Evolutionary conservation across 1,140 invertebrate species (phyloP).

Genomic region (Zaprionus ornatus): DNA sequence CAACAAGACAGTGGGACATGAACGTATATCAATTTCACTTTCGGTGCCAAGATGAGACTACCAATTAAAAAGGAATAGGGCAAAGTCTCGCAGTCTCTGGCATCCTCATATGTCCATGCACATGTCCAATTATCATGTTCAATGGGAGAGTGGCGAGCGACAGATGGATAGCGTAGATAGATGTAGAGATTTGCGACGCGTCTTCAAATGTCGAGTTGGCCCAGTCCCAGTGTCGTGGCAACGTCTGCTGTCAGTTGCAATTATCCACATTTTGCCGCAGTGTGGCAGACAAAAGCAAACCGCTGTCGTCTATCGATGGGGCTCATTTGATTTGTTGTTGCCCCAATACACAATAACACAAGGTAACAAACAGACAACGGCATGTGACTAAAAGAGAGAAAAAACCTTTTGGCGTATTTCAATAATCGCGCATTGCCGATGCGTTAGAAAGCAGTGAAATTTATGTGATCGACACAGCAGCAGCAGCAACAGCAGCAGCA

Average conservation of each 20-base stretch:
- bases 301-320: slow-evolving; percentile 32
- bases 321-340: slow-evolving; percentile 6
- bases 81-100: slow-evolving; percentile 31
- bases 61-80: slow-evolving; percentile 74
- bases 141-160: slow-evolving; percentile 70
- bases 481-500: slow-evolving; percentile 13
- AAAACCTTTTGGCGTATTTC: slow-evolving; percentile 76
- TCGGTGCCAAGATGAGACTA: slow-evolving; percentile 29
- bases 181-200: slow-evolving; percentile 19
- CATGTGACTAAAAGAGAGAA: slow-evolving; percentile 27
- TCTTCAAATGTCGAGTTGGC: slow-evolving; percentile 27
- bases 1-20: not conserved
- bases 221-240: slow-evolving; percentile 44
- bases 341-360: not conserved
- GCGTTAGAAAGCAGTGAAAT: slow-evolving; percentile 81
- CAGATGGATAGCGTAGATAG: not conserved
- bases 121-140: slow-evolving; percentile 80
- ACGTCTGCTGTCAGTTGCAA: slow-evolving; percentile 62
- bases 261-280: slow-evolving; percentile 69
- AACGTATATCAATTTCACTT: slow-evolving; percentile 75
- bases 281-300: slow-evolving; percentile 45
- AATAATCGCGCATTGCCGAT: slow-evolving; percentile 60
- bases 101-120: slow-evolving; percentile 52
- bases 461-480: slow-evolving; percentile 35
- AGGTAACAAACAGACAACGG: not conserved